These are phyloP conservation scores for Brachypteracias leptosomus DNA, from an alignment of 2,113 vertebrate species.

Conservation along the genomic window DNA sequence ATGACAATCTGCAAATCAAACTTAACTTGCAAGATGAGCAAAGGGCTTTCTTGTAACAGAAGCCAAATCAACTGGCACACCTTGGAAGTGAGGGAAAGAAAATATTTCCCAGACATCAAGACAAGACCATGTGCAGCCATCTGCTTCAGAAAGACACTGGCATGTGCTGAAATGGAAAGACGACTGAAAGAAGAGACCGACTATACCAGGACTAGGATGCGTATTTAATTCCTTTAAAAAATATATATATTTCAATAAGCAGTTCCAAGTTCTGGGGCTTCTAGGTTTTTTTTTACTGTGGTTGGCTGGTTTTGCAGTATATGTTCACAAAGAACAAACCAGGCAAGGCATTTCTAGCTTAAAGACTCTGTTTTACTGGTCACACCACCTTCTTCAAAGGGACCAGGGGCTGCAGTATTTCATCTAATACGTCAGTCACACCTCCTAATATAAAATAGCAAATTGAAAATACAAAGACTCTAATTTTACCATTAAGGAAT, in stretches of 20 bases:
- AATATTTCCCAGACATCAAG: neutral
- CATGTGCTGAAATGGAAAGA: neutral
- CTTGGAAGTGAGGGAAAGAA: neutral
- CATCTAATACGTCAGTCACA: neutral
- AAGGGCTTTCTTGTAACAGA: neutral
- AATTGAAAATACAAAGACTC: neutral
- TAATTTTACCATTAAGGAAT: neutral
- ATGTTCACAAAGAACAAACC: neutral
- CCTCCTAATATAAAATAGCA: neutral
- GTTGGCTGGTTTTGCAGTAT: neutral
- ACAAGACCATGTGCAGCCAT: neutral
- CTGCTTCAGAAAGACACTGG: neutral
- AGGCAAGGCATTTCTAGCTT: neutral
- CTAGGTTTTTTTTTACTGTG: neutral
- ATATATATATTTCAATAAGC: neutral
- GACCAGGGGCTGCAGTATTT: neutral
- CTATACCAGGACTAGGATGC: neutral
- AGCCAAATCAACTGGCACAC: neutral
- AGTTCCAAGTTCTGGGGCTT: neutral
- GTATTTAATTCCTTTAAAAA: neutral
- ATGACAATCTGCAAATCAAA: neutral
- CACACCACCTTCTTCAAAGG: neutral
- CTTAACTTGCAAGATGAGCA: neutral
- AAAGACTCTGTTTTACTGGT: neutral
- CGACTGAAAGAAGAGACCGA: neutral